Conservation (phyloP, 2,888 invertebrate genomes). For the Spicauda simplicius region DNA sequence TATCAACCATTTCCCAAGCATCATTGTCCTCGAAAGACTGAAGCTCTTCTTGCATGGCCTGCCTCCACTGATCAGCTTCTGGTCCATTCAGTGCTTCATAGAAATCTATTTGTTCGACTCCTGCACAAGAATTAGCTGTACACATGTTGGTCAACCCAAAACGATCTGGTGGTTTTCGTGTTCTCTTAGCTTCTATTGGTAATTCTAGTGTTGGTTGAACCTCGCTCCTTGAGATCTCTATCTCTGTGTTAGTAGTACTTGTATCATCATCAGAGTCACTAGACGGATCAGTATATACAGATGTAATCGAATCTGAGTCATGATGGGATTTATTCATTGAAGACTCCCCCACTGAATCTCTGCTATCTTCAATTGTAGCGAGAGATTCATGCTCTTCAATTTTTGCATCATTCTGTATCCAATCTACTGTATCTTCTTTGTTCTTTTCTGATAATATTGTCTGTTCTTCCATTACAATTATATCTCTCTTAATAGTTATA, state of each 20-base stretch:
- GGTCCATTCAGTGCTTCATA: conserved; percentile 33
- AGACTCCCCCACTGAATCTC: conserved; percentile 15
- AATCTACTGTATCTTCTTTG: background rate
- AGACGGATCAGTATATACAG: background rate
- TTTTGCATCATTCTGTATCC: background rate
- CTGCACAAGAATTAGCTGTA: too few relatives aligned
- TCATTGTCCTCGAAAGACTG: conserved; percentile 43
- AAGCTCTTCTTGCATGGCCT: conserved; percentile 40
- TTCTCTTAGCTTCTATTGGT: conserved; percentile 7
- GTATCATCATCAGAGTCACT: too few relatives aligned
- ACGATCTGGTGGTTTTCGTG: background rate
- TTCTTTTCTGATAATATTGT: conserved; percentile 28
- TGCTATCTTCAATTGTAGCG: background rate
- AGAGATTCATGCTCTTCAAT: background rate
- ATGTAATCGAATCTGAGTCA: background rate
- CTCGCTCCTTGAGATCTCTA: too few relatives aligned
- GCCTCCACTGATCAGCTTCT: conserved; percentile 40
- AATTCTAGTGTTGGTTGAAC: too few relatives aligned
- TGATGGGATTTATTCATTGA: background rate
- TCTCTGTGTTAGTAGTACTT: too few relatives aligned
- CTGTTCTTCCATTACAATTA: too few relatives aligned
- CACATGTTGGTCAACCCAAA: background rate
- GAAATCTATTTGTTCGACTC: background rate
- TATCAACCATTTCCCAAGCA: conserved; percentile 43
- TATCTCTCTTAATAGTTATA: too few relatives aligned